Conservation (phyloP, 2,888 invertebrate species). For the Acrocyrtus sp. region DNA sequence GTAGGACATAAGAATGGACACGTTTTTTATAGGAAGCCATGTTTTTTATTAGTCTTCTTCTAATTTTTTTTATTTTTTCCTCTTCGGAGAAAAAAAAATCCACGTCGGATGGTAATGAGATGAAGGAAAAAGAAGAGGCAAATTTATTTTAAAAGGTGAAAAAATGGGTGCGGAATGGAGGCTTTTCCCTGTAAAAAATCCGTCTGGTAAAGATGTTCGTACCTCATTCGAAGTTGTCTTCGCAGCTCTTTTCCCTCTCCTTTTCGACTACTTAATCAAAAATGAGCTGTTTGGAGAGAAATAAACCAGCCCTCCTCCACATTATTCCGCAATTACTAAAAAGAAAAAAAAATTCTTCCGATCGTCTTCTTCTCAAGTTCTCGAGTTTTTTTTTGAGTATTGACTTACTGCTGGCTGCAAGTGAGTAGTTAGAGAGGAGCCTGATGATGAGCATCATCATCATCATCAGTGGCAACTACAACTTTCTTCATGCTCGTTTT, state of each 20-base stretch:
- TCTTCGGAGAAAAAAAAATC: slow-evolving; percentile 24
- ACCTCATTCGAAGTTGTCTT: slow-evolving; percentile 4
- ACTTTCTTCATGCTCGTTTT: slow-evolving; percentile 12
- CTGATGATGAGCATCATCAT: too few relatives aligned
- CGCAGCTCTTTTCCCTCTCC: not conserved
- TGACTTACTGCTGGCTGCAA: not conserved
- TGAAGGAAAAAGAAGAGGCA: slow-evolving; percentile 13
- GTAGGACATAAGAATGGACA: too few relatives aligned
- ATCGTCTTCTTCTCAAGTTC: not conserved
- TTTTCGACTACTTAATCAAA: slow-evolving; percentile 16
- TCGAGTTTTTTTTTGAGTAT: not conserved
- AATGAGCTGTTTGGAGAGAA: slow-evolving; percentile 8
- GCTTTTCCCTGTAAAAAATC: slow-evolving; percentile 47
- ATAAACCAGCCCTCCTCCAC: slow-evolving; percentile 30
- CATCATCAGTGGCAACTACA: not conserved
- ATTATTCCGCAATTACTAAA: slow-evolving; percentile 16
- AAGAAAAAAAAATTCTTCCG: too few relatives aligned
- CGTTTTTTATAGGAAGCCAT: slow-evolving; percentile 17
- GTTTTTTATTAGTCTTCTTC: slow-evolving; percentile 15
- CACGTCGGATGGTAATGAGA: slow-evolving; percentile 3
- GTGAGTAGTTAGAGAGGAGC: not conserved
- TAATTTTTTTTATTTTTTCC: slow-evolving; percentile 20
- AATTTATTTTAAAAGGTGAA: slow-evolving; percentile 29
- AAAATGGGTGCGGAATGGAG: slow-evolving; percentile 51
- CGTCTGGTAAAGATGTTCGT: slow-evolving; percentile 21